Conservation (phyloP, 2,113 vertebrate species). For the Vidua macroura region DNA sequence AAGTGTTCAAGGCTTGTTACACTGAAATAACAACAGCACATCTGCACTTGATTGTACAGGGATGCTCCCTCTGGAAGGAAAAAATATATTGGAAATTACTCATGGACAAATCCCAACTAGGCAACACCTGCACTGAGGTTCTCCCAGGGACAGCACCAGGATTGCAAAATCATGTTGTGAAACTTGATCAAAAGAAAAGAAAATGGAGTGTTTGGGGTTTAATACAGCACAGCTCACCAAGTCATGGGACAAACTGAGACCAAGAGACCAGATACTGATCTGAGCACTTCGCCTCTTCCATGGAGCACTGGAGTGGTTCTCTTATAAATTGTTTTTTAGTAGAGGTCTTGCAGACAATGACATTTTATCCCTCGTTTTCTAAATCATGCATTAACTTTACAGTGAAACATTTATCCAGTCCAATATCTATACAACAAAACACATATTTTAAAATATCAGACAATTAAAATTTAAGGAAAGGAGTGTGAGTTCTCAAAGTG, state of each 20-base stretch:
- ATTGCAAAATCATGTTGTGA: not conserved
- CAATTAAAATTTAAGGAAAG: not conserved
- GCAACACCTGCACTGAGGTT: not conserved
- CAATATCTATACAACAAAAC: not conserved
- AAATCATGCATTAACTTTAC: not conserved
- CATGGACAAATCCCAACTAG: not conserved
- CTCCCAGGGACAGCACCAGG: not conserved
- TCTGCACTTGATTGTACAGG: slow-evolving; percentile 11
- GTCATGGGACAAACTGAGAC: not conserved
- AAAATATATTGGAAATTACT: not conserved
- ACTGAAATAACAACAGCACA: not conserved
- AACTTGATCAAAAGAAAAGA: not conserved
- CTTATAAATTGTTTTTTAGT: not conserved
- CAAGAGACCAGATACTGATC: not conserved
- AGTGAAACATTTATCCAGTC: not conserved
- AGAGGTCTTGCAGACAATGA: not conserved
- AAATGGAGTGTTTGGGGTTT: not conserved
- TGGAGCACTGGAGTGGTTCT: not conserved
- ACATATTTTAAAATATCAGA: not conserved
- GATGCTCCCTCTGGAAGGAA: not conserved
- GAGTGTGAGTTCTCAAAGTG: not conserved
- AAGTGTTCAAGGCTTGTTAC: not conserved
- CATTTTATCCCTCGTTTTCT: not conserved
- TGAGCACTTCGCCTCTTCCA: not conserved
- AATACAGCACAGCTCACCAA: not conserved